Evolutionary conservation across 2,113 vertebrate genomes (phyloP), one percentile per base, ranked within the genome.

Genomic region (Corythaixoides concolor): DNA sequence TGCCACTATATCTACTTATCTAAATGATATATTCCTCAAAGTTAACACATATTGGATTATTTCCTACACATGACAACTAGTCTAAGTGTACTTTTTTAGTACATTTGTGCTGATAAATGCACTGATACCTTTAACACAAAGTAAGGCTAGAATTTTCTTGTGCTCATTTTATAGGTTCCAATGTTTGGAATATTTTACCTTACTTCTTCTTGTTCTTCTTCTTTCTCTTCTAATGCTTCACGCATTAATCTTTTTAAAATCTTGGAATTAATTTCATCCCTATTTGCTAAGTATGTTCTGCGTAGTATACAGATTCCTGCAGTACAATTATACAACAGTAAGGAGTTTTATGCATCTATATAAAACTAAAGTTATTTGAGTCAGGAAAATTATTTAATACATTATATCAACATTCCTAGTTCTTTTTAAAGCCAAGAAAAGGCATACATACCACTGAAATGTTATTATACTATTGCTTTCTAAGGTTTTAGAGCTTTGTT

Each of bases 261-360:
- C 27, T 98, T 94, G 23, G 88, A 59, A 85, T 99, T 95, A 93
- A 99, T 93, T 56, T 97, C 97, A 88, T 98, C 74, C 91, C 97
- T 93, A 93, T 97, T 96, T 92, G 91, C 49, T 80, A 97, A 75
- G 79, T 98, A 98, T 20, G 97, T n/a, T 94, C 97, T 98, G 78
- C 3, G 80, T 32, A 98, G 52, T 95, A 98, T 78, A 85, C 10
- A 94, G 81, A 88, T 93, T 97, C 97, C 98, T 98, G 97, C 83
- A 98, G 96, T 75, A 90, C 10, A 98, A 37, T 94, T 47, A 90
- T 53, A 96, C 9, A 89, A 81, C 50, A 91, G 26, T 64, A 76
- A 47, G 72, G 21, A 89, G 68, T 85, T 94, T 43, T 78, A 56
- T 47, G 26, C 26, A 59, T 62, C 32, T 75, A 6, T 67, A 74